Base-by-base conservation (phyloP, 2,797 vertebrate genomes). In the Chloroceryle inda region DNA sequence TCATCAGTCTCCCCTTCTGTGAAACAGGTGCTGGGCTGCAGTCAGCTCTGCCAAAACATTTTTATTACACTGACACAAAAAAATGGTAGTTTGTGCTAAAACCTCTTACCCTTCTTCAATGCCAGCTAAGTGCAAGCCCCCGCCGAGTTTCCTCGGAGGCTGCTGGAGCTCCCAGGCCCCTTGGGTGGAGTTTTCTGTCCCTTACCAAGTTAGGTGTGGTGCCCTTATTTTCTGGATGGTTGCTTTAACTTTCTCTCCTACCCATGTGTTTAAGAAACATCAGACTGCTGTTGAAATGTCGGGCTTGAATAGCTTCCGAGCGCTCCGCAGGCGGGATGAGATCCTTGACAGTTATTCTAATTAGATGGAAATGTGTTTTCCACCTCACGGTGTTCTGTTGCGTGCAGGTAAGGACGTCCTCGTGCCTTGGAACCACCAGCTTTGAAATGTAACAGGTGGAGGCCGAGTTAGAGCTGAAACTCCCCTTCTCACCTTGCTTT, bases 321-420 rank as follows among this genome's bases (percentile, higher is more conserved):
- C 0, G 4, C 64, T 79, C 37, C 2, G 2, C 38, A 11, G 88
- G 62, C 62, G 40, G 89, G 76, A 33, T 58, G 59, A 69, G 82
- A 29, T 92, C 87, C 80, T 14, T 31, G 73, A 61, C 33, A 31
- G 75, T 44, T 8, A 12, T 50, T 79, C 47, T 49, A 59, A 71
- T 78, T 13, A 63, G 84, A 61, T 94, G 89, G 88, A 93, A 87
- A 72, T 17, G 59, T 14, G 67, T 82, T 38, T 38, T 85, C 77
- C 73, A 7, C 63, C 67, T 35, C 15, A 45, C 1, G 29, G 72
- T 47, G 75, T 42, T 91, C 3, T 18, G 72, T 20, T 63, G 67
- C 23, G 1, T 1, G 1, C n/a, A 47, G 79, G 88, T 84, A 22
- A 86, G 84, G 88, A 9, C 24, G 56, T 29, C 6, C 18, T 1